These are phyloP conservation scores for Sciurus vulgaris DNA, from an alignment of 2,797 vertebrate genomes.

Conservation along the genomic window DNA sequence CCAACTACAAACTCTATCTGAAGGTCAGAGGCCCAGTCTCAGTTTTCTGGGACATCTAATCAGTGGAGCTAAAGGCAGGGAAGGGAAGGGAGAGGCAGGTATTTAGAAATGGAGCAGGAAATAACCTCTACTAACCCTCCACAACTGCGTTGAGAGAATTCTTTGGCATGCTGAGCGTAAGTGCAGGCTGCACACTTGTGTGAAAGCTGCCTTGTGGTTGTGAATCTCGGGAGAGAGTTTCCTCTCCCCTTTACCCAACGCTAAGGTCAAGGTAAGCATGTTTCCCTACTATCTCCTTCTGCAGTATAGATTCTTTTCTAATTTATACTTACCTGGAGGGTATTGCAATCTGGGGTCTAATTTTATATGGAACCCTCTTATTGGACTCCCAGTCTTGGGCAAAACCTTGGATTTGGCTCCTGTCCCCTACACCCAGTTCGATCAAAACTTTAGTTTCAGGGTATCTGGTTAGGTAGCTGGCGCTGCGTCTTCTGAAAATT, in stretches of 20 bases:
- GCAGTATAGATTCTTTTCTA: not conserved
- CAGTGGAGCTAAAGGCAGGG: slow-evolving; percentile 10
- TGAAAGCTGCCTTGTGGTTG: not conserved
- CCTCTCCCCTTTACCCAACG: not conserved
- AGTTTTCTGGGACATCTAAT: not conserved
- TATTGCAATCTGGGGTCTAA: not conserved
- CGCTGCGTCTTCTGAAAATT: slow-evolving; percentile 10
- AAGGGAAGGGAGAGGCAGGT: not conserved
- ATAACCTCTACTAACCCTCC: not conserved
- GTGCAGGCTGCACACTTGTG: not conserved
- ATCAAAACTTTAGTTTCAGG: not conserved
- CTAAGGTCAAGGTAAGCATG: not conserved
- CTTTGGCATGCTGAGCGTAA: not conserved
- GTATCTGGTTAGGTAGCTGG: not conserved
- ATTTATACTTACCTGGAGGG: not conserved
- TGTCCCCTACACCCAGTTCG: not conserved
- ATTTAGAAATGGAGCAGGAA: not conserved
- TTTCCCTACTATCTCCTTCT: not conserved
- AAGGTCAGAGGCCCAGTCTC: not conserved
- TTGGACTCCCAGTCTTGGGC: not conserved
- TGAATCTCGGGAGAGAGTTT: not conserved
- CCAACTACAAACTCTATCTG: slow-evolving; percentile 5
- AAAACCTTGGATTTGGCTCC: not conserved
- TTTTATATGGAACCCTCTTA: not conserved
- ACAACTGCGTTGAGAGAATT: not conserved